A percentile compares a stretch with the other conserved stretches of the same genome.
Evolutionary conservation across 2,888 invertebrate species (phyloP).

Genomic region (Creontiades dilutus): DNA sequence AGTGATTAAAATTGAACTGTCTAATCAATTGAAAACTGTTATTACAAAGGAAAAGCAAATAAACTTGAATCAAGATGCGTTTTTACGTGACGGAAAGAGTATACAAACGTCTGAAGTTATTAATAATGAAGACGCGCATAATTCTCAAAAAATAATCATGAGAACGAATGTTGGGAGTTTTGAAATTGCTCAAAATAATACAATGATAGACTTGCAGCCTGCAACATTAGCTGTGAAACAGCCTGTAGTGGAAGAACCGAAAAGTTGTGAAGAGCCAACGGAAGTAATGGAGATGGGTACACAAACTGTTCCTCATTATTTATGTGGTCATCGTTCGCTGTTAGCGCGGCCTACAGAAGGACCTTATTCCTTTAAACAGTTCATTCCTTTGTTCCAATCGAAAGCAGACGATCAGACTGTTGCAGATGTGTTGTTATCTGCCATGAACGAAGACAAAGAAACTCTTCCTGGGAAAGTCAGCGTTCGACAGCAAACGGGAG

Average conservation of each 20-base stretch:
- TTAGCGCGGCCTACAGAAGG: constrained; percentile 1
- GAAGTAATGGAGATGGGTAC: constrained; percentile 51
- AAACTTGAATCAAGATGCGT: constrained; percentile 67
- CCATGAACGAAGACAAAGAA: constrained; percentile 61
- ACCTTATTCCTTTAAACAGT: constrained; percentile 60
- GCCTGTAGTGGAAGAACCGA: constrained; percentile 49
- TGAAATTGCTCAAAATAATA: constrained; percentile 56
- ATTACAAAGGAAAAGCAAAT: constrained; percentile 74
- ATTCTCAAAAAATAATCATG: constrained; percentile 66
- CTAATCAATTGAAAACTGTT: constrained; percentile 72
- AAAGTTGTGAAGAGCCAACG: background rate
- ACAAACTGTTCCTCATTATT: constrained; percentile 33
- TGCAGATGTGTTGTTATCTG: constrained; percentile 62
- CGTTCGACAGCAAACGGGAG: constrained; percentile 47
- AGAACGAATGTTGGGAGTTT: constrained; percentile 67
- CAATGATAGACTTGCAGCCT: constrained; percentile 44
- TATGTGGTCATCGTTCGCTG: constrained; percentile 20
- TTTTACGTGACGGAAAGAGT: constrained; percentile 54
- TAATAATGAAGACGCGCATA: constrained; percentile 68
- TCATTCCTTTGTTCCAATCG: constrained; percentile 61
- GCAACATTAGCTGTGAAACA: background rate
- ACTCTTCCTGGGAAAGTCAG: constrained; percentile 54
- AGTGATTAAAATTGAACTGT: constrained; percentile 74
- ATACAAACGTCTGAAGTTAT: constrained; percentile 69
- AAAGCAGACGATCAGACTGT: constrained; percentile 70